Evolutionary conservation across 2,888 invertebrate genomes (phyloP), one percentile per base, ranked within the genome.

Genomic region (Drosophila basisetae): DNA sequence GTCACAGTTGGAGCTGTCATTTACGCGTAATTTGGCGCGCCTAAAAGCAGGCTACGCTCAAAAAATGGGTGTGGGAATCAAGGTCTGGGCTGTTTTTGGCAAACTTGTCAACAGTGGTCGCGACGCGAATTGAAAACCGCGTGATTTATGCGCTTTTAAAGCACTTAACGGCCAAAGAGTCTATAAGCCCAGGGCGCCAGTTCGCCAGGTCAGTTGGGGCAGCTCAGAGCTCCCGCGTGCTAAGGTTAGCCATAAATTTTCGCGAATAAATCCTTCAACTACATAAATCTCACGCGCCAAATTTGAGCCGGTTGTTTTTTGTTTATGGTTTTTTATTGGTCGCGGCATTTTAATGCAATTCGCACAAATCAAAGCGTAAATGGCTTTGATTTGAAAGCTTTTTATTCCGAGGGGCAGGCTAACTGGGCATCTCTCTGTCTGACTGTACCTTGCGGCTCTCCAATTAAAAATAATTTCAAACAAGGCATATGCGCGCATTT

Each of bases 341-440:
- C 54, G 54, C 22, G 53, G 33, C 67, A 59, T 70, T 66, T 35
- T 52, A 41, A 43, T 75, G 68, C 69, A 73, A 71, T 77, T 85
- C 84, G 72, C 86, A 92, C 91, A 91, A 92, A 91, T 91, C 92
- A 91, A 92, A 91, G 82, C 81, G 86, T 76, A 91, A 91, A 90
- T 92, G 89, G 90, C 91, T 92, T 91, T 92, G 92, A 92, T 92
- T 92, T 89, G 83, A 89, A 89, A 83, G 87, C 84, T 88, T 87
- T 84, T 85, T 82, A 58, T 65, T 61, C 54, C 41, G 47, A 58
- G 35, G 69, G 47, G 68, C 56, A 71, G 82, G 67, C 80, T 65
- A 39, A 41, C 31, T 56, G 77, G 52, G 35, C 33, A 18, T 37
- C 6, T 30, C 55, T 47, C 47, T 35, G 50, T 31, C 30, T 60